Conservation (phyloP, 2,113 vertebrate genomes). For the Nicator chloris region DNA sequence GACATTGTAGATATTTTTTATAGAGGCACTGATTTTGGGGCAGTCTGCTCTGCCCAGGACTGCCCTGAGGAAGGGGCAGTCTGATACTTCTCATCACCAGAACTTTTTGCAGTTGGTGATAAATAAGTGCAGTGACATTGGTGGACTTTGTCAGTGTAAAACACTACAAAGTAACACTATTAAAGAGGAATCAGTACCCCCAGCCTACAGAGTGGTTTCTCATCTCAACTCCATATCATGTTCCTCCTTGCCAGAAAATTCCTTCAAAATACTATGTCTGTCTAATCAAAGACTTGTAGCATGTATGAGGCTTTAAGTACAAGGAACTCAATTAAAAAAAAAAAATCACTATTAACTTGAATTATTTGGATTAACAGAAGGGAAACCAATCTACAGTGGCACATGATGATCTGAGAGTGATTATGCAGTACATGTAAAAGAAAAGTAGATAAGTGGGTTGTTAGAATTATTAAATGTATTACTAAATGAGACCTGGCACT, state of each 20-base stretch:
- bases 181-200: not conserved
- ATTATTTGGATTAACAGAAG: constrained; percentile 33
- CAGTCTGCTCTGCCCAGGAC: not conserved
- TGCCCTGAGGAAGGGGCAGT: not conserved
- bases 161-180: not conserved
- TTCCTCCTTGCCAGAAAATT: not conserved
- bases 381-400: not conserved
- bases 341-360: not conserved
- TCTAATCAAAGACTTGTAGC: not conserved
- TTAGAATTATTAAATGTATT: constrained; percentile 49
- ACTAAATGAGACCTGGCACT: constrained; percentile 35
- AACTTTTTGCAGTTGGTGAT: not conserved
- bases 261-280: not conserved
- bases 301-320: not conserved
- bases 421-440: not conserved
- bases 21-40: not conserved
- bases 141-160: not conserved
- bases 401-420: constrained; percentile 30
- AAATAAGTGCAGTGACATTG: not conserved
- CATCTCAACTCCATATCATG: not conserved
- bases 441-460: constrained; percentile 8
- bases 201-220: not conserved
- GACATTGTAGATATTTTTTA: not conserved
- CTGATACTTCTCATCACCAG: not conserved
- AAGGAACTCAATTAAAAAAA: not conserved